Base-by-base conservation (phyloP, 1,140 invertebrate species). In the Polyergus mexicanus region DNA sequence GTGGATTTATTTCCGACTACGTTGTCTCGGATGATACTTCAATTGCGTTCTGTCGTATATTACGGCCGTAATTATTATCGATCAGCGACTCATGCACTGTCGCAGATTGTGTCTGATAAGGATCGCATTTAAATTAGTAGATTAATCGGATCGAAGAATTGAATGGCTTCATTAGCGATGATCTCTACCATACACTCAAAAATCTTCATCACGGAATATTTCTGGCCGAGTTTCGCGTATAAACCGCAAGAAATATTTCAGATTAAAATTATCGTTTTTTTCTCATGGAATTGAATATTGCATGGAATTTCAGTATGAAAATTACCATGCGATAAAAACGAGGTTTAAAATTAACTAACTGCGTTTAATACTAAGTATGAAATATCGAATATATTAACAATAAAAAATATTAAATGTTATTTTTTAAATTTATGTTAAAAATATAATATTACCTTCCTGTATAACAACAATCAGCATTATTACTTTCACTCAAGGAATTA, bases 21-120 rank as follows among this genome's bases (percentile, higher is more conserved):
- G 68, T 74, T 74, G 68, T 62, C 54, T 16, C 38, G 25, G 54
- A 83, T 74, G 78, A 83, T 83, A 63, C 51, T 32, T 74, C 68
- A 44, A 58, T 83, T 74, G 72, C 66, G 69, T 41, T 58, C 77
- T 35, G 41, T 62, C 68, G 38, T 72, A 51, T 51, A 68, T 2
- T 2, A 60, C 25, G 51, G 6, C 10, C 25, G 54, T 63, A 83
- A 83, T 83, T 74, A 81, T 35, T 56, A 62, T 47, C 28, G 68
- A 83, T 74, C 41, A 19, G 58, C 75, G 68, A 74, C 81, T 87
- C 74, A 86, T 87, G 77, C 72, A 83, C 74, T 69, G 80, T 85
- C 74, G 66, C 71, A 84, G 87, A 88, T 87, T 86, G 83, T 72
- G 54, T 63, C 56, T 41, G 89, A 87, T 89, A 90, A 86, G 81